These are phyloP conservation scores for Phengaris arion DNA, from an alignment of 2,888 invertebrate species.

Conservation along the genomic window DNA sequence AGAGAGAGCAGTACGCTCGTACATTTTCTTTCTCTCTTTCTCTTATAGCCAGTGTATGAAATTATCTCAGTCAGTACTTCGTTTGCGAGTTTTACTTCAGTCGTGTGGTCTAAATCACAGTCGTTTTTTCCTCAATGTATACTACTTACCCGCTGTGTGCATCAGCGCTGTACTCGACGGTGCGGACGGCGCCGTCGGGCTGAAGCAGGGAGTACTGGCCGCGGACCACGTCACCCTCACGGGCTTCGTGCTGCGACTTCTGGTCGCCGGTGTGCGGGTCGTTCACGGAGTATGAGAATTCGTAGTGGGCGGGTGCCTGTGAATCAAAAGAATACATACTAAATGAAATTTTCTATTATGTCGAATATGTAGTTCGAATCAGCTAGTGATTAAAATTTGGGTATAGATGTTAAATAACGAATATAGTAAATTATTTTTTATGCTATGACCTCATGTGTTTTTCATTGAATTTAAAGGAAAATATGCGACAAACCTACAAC, in stretches of 20 bases:
- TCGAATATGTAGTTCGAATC: too few relatives aligned
- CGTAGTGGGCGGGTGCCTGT: conserved; percentile 77
- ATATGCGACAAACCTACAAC: background rate
- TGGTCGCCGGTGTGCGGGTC: conserved; percentile 80
- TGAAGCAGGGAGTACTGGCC: conserved; percentile 78
- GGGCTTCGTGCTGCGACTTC: conserved; percentile 69
- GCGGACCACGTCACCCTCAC: conserved; percentile 73
- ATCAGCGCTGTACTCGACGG: conserved; percentile 78
- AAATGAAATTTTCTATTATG: too few relatives aligned
- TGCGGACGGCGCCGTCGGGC: conserved; percentile 77
- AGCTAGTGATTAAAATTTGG: too few relatives aligned
- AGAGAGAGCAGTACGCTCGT: too few relatives aligned
- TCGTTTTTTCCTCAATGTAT: background rate
- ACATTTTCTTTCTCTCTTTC: too few relatives aligned
- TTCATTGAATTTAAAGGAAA: background rate
- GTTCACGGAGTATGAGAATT: conserved; percentile 79
- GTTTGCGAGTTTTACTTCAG: too few relatives aligned
- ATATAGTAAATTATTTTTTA: too few relatives aligned
- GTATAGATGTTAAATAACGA: too few relatives aligned
- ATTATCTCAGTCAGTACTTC: too few relatives aligned
- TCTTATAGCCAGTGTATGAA: too few relatives aligned
- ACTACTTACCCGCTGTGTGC: conserved; percentile 73
- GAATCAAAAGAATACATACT: conserved; percentile 15
- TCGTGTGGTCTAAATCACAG: too few relatives aligned
- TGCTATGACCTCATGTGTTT: too few relatives aligned